Evolutionary conservation across 2,113 vertebrate genomes (phyloP).

Genomic region (Arothron firmamentum): DNA sequence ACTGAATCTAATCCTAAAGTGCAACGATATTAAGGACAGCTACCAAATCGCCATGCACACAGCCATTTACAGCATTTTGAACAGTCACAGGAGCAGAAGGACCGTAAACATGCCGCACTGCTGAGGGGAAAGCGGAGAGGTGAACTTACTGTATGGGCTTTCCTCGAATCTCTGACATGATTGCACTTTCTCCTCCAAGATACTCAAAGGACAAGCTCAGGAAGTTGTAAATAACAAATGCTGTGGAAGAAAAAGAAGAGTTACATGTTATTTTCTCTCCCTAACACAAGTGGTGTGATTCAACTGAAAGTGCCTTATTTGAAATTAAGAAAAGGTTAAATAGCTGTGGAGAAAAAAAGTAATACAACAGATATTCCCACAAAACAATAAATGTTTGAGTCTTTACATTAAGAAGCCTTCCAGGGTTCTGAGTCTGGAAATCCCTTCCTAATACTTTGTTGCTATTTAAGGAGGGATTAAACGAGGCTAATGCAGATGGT

Average conservation of each 20-base stretch:
- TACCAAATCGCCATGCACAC: too few species aligned
- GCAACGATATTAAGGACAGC: background rate
- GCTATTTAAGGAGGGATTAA: conserved; percentile 75
- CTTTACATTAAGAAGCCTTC: conserved; percentile 61
- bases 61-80: too few species aligned
- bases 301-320: conserved; percentile 10
- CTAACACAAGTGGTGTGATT: background rate
- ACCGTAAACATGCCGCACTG: background rate
- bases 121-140: background rate
- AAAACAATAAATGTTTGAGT: conserved; percentile 60
- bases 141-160: conserved; percentile 85
- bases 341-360: conserved; percentile 18
- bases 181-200: conserved; percentile 92
- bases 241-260: conserved; percentile 67
- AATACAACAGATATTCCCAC: conserved; percentile 48
- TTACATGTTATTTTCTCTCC: background rate
- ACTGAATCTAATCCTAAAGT: background rate
- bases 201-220: conserved; percentile 96
- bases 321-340: conserved; percentile 36
- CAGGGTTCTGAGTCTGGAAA: conserved; percentile 59
- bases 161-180: conserved; percentile 95
- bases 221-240: conserved; percentile 98
- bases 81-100: background rate
- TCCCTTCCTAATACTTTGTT: conserved; percentile 69
- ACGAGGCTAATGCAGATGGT: conserved; percentile 65